Percentiles rank a stretch among this genome's conserved stretches.
These are phyloP conservation scores for Anisognathus igniventris DNA, from an alignment of 2,797 vertebrate genomes.

Conservation along the genomic window DNA sequence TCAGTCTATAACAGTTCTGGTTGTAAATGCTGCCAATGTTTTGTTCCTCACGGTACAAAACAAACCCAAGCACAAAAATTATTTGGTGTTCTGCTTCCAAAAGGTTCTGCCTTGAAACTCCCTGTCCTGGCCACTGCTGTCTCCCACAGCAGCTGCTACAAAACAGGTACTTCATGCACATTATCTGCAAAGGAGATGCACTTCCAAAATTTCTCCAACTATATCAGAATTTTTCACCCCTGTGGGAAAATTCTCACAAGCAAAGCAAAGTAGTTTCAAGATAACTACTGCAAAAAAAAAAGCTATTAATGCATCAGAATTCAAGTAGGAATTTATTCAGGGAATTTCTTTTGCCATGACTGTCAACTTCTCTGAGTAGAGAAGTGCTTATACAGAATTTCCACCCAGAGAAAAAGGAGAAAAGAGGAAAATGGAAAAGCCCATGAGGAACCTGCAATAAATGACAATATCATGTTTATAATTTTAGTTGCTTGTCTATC, in stretches of 20 bases:
- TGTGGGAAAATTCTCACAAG: not conserved
- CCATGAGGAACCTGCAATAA: not conserved
- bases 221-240: not conserved
- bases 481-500: not conserved
- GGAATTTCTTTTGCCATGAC: not conserved
- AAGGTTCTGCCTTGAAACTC: not conserved
- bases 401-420: not conserved
- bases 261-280: not conserved
- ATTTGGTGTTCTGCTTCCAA: not conserved
- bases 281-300: not conserved
- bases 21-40: not conserved
- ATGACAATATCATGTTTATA: not conserved
- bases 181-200: not conserved
- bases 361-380: not conserved
- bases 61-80: not conserved
- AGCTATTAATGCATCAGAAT: not conserved
- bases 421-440: not conserved
- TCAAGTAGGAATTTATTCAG: not conserved
- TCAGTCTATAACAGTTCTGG: not conserved
- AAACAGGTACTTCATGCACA: fast-evolving
- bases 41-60: not conserved
- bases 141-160: not conserved
- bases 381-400: not conserved
- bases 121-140: not conserved
- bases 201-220: not conserved